These are phyloP conservation scores for Pituophis catenifer DNA, from an alignment of 2,113 vertebrate genomes.

Conservation along the genomic window DNA sequence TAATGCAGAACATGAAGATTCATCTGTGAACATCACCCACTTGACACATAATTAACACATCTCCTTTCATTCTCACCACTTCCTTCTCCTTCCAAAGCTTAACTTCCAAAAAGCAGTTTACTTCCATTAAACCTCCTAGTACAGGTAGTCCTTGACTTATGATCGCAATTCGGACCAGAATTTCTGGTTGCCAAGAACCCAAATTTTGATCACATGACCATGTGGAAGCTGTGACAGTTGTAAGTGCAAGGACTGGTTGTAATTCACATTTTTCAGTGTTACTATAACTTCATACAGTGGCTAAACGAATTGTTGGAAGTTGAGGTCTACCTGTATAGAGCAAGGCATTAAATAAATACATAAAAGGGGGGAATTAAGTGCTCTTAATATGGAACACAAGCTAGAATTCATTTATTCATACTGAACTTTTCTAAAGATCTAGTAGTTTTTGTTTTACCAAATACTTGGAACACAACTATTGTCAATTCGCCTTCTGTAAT, in stretches of 20 bases:
- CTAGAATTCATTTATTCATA: neutral
- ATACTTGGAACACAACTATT: neutral
- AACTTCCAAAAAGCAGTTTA: neutral
- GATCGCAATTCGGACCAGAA: neutral
- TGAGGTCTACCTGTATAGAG: neutral
- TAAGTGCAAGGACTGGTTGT: neutral
- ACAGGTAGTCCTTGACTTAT: neutral
- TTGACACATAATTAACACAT: neutral
- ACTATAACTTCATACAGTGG: neutral
- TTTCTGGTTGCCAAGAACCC: neutral
- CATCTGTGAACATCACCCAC: neutral
- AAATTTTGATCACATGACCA: neutral
- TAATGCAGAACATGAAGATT: neutral
- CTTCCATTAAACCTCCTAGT: neutral
- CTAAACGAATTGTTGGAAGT: neutral
- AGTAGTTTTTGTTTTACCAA: neutral
- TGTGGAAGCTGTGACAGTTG: neutral
- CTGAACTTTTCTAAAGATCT: neutral
- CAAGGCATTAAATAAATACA: neutral
- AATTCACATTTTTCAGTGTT: neutral
- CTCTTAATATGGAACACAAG: neutral
- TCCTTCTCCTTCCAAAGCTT: neutral
- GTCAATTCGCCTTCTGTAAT: neutral
- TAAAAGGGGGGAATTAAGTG: neutral
- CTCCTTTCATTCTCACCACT: neutral